A percentile compares a stretch with the other conserved stretches of the same genome.
Conservation (phyloP, 2,797 vertebrate species). For the Microctenopoma steveboyesi region DNA sequence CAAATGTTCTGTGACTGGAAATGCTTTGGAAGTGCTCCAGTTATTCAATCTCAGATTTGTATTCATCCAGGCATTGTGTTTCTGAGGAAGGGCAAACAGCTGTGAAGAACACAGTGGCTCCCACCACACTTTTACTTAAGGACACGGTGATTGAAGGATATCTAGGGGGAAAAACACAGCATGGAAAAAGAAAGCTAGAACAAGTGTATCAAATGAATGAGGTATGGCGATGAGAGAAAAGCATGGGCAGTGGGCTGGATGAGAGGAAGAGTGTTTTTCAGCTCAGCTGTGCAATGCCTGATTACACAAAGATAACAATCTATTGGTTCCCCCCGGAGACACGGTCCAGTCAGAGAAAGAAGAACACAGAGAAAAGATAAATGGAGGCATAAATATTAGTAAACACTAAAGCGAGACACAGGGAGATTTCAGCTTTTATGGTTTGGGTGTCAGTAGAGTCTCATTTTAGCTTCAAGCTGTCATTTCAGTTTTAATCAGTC, state of each 20-base stretch:
- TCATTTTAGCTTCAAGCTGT: too few relatives aligned
- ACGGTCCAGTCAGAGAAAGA: slow-evolving; percentile 36
- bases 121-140: not conserved
- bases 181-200: slow-evolving; percentile 13
- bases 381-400: slow-evolving; percentile 38
- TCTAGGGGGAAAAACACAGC: slow-evolving; percentile 11
- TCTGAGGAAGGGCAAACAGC: slow-evolving; percentile 29
- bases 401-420: slow-evolving; percentile 26
- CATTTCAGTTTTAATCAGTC: too few relatives aligned
- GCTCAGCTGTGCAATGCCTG: slow-evolving; percentile 70
- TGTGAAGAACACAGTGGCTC: slow-evolving; percentile 31
- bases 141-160: slow-evolving; percentile 11
- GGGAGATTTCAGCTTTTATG: slow-evolving; percentile 38
- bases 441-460: not conserved
- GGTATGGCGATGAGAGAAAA: slow-evolving; percentile 35
- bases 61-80: slow-evolving; percentile 10
- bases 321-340: slow-evolving; percentile 51
- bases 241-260: slow-evolving; percentile 25
- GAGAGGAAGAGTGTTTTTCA: slow-evolving; percentile 51
- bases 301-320: slow-evolving; percentile 79
- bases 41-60: slow-evolving; percentile 9
- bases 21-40: slow-evolving; percentile 34
- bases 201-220: slow-evolving; percentile 52
- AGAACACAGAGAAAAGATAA: slow-evolving; percentile 26
- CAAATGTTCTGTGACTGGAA: slow-evolving; percentile 30